Percentiles rank a stretch among this genome's conserved stretches.
These are phyloP conservation scores for Leucopsar rothschildi DNA, from an alignment of 2,113 vertebrate species.

Conservation along the genomic window DNA sequence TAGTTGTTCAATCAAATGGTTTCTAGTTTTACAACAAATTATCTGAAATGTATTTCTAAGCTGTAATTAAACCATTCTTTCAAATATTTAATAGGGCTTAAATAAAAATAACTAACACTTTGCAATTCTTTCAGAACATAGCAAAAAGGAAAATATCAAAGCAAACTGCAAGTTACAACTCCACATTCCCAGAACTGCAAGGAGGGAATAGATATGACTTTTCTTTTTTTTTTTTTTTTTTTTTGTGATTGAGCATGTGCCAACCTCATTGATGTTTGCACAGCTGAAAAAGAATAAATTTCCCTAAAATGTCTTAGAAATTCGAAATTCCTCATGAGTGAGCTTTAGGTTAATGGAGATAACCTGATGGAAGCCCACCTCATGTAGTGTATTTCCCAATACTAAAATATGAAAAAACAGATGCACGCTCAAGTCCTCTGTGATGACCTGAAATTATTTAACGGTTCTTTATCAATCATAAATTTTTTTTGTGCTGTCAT, in stretches of 20 bases:
- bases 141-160: neutral
- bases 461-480: neutral
- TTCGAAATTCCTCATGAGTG: neutral
- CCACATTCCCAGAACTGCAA: neutral
- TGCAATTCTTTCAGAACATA: neutral
- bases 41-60: neutral
- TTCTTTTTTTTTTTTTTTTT: neutral
- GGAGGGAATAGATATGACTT: rapidly evolving
- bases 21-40: neutral
- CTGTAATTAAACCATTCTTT: neutral
- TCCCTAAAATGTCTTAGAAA: neutral
- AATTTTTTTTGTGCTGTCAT: neutral
- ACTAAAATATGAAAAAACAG: neutral
- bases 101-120: neutral
- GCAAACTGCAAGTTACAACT: neutral
- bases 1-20: neutral
- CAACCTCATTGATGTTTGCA: neutral
- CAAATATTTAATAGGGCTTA: neutral
- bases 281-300: neutral
- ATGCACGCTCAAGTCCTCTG: neutral
- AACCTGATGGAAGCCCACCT: neutral
- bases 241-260: neutral
- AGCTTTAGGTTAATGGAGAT: neutral
- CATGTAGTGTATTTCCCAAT: neutral
- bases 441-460: neutral